Conservation (phyloP, 2,888 invertebrate genomes). For the Nymphalis polychloros region DNA sequence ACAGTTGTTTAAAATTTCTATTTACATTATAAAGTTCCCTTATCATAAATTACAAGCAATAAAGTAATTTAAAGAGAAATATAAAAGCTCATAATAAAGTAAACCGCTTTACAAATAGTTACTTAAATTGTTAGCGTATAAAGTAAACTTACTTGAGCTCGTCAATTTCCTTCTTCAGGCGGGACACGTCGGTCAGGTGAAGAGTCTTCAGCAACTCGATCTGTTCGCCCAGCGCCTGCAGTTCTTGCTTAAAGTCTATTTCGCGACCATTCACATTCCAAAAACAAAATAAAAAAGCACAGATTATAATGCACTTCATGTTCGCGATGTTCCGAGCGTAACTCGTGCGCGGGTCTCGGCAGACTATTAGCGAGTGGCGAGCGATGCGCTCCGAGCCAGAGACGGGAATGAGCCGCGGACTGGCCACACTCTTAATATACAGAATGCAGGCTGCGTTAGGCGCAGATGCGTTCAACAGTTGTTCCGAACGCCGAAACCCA, state of each 20-base stretch:
- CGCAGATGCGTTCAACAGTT: slow-evolving; percentile 78
- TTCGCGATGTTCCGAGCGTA: slow-evolving; percentile 42
- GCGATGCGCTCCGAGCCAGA: slow-evolving; percentile 45
- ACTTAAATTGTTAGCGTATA: neutral
- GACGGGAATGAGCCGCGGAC: slow-evolving; percentile 54
- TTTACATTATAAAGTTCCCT: no score
- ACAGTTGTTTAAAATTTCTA: no score
- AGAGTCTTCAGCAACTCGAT: slow-evolving; percentile 56
- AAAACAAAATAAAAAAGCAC: slow-evolving; percentile 50
- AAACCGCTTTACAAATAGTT: neutral
- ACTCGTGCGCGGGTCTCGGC: slow-evolving; percentile 18
- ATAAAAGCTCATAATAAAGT: slow-evolving; percentile 1
- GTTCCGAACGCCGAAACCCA: slow-evolving; percentile 52
- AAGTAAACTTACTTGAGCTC: slow-evolving; percentile 64
- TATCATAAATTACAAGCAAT: no score
- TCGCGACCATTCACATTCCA: slow-evolving; percentile 52
- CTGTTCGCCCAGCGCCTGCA: slow-evolving; percentile 56
- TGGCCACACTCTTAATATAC: slow-evolving; percentile 45
- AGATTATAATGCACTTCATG: slow-evolving; percentile 57
- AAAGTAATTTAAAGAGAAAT: neutral
- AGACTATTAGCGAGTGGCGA: slow-evolving; percentile 22
- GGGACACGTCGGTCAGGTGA: slow-evolving; percentile 54
- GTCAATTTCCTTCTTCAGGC: slow-evolving; percentile 59
- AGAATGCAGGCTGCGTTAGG: slow-evolving; percentile 48
- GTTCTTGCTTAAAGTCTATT: slow-evolving; percentile 50